Percentiles rank a stretch among this genome's conserved stretches.
Conservation (phyloP, 1,140 invertebrate species). For the Rhagoletis zephyria region DNA sequence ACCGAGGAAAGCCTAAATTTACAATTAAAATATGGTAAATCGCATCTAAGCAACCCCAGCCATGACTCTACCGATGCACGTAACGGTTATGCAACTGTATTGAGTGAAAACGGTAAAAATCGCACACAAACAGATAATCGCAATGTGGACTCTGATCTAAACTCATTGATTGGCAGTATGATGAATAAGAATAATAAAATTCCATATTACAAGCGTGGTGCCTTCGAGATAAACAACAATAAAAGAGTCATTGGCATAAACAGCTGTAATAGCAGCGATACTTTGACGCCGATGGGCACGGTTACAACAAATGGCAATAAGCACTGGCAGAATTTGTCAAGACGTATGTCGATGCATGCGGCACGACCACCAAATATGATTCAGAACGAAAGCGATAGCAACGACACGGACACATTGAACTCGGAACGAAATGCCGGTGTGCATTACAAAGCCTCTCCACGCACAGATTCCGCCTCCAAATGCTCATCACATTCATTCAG, state of each 20-base stretch:
- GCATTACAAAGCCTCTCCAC: constrained; percentile 44
- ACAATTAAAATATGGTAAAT: constrained; percentile 21
- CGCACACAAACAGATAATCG: background rate
- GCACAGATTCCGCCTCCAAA: constrained; percentile 25
- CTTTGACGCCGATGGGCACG: background rate
- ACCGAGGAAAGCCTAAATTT: constrained; percentile 21
- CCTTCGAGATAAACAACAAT: background rate
- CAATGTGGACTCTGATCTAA: background rate
- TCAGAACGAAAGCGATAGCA: constrained; percentile 32
- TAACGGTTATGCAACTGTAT: background rate
- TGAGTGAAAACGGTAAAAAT: background rate
- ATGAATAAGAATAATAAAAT: background rate
- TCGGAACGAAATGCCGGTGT: background rate
- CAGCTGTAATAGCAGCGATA: background rate
- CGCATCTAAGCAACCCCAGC: background rate
- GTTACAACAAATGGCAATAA: constrained; percentile 10
- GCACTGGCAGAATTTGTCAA: constrained; percentile 12
- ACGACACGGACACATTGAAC: constrained; percentile 14
- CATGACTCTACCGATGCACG: background rate
- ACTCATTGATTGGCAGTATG: background rate
- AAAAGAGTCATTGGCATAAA: background rate
- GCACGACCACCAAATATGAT: background rate
- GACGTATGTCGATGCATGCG: background rate
- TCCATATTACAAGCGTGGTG: background rate
- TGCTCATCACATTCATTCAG: constrained; percentile 28